Evolutionary conservation across 1,140 invertebrate species (phyloP).

Genomic region (Hyles vespertilio): DNA sequence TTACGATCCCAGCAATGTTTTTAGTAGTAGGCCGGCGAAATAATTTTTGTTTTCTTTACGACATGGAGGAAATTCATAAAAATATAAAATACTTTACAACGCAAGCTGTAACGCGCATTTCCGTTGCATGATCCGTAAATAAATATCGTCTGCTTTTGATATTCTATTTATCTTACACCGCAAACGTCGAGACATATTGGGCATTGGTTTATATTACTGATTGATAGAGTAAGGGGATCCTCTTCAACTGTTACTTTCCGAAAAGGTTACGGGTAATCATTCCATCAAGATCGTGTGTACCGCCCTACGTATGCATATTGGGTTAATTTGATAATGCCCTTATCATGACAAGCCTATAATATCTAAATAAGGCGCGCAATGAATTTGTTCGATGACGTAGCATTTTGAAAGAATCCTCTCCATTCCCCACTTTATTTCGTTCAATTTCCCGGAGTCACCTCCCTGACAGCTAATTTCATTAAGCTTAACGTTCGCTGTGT

Average conservation of each 20-base stretch:
- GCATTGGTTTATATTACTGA: no score
- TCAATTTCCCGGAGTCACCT: conserved; percentile 31
- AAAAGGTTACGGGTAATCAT: no score
- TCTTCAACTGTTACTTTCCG: no score
- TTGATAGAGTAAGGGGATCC: no score
- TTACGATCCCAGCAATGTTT: no score
- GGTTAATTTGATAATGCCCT: conserved; percentile 1
- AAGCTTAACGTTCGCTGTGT: conserved; percentile 15
- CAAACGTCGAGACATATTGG: no score
- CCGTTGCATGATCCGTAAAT: no score
- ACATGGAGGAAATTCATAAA: conserved; percentile 6
- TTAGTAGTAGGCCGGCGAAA: no score
- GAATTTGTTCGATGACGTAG: conserved; percentile 25
- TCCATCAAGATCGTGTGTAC: no score
- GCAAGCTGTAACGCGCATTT: no score
- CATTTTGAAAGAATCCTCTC: conserved; percentile 21
- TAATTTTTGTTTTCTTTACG: not conserved
- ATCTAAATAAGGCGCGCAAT: conserved; percentile 25
- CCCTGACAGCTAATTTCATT: conserved; percentile 25
- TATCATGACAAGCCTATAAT: not conserved
- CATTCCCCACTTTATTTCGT: conserved; percentile 29
- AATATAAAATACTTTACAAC: not conserved
- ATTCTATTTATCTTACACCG: no score
- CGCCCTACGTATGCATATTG: not conserved
- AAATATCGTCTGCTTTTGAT: no score